A percentile compares a stretch with the other conserved stretches of the same genome.
phyloP scores from a whole-genome alignment of 2,797 vertebrate species.

The Danio kyathit region DNA sequence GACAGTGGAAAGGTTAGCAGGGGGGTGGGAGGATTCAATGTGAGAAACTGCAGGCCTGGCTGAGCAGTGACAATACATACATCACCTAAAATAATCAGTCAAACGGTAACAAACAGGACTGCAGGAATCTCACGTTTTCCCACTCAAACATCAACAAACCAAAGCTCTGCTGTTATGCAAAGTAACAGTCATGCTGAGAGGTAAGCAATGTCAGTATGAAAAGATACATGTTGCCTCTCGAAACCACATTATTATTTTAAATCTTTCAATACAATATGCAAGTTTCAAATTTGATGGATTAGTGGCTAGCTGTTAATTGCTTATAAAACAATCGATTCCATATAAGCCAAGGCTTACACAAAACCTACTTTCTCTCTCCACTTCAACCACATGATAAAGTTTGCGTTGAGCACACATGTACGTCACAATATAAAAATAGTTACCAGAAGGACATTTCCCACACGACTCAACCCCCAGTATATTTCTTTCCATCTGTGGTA shows the following conservation, averaged over 20 bases:
- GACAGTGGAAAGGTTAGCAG: conserved; percentile 19
- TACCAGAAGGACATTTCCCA: conserved; percentile 67
- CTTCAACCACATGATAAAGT: not conserved
- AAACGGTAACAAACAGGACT: conserved; percentile 32
- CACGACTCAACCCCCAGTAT: conserved; percentile 56
- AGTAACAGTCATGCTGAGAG: not conserved
- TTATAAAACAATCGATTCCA: not conserved
- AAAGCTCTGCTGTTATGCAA: not conserved
- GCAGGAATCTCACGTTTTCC: conserved; percentile 16
- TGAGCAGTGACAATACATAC: conserved; percentile 54
- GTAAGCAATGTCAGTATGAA: not conserved
- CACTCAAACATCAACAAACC: not conserved
- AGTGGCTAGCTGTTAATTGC: not conserved
- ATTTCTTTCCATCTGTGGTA: not conserved
- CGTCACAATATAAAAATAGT: conserved; percentile 26
- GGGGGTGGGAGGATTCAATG: conserved; percentile 29
- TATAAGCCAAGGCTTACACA: too few relatives aligned
- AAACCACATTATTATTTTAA: not conserved
- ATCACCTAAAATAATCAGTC: conserved; percentile 57
- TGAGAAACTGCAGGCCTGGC: conserved; percentile 54
- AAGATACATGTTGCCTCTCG: not conserved
- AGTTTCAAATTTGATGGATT: not conserved
- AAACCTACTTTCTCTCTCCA: not conserved
- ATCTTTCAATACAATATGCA: not conserved
- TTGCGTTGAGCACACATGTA: not conserved